Conservation (phyloP, 1,140 invertebrate species). For the Aphis gossypii region DNA sequence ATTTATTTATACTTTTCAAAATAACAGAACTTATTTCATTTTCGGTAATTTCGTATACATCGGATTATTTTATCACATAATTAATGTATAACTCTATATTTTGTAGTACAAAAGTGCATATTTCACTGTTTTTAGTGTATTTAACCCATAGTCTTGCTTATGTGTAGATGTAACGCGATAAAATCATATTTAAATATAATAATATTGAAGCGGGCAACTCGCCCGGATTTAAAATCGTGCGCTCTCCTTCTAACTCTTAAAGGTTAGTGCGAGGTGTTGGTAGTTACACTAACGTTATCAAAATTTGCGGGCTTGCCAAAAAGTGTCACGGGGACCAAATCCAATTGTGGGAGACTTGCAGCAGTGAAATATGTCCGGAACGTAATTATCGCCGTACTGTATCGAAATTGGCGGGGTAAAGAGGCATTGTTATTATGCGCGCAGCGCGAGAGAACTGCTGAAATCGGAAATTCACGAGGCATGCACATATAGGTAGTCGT, state of each 20-base stretch:
- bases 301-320: constrained; percentile 39
- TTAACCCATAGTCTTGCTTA: neutral
- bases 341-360: neutral
- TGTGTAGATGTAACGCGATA: neutral
- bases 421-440: neutral
- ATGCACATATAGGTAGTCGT: neutral
- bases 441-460: no score
- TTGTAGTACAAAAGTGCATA: neutral
- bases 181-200: constrained; percentile 13
- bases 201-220: constrained; percentile 5
- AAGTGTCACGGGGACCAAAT: neutral
- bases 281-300: neutral
- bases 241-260: neutral
- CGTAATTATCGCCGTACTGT: neutral
- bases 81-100: neutral
- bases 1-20: no score
- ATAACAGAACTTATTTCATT: no score
- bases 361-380: neutral
- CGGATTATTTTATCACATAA: neutral
- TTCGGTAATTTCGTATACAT: no score
- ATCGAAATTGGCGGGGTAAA: neutral
- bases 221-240: neutral
- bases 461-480: neutral
- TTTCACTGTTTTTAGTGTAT: neutral
- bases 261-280: neutral